Base-by-base conservation (phyloP, 2,888 invertebrate species). In the Branchinecta sandiegonensis region DNA sequence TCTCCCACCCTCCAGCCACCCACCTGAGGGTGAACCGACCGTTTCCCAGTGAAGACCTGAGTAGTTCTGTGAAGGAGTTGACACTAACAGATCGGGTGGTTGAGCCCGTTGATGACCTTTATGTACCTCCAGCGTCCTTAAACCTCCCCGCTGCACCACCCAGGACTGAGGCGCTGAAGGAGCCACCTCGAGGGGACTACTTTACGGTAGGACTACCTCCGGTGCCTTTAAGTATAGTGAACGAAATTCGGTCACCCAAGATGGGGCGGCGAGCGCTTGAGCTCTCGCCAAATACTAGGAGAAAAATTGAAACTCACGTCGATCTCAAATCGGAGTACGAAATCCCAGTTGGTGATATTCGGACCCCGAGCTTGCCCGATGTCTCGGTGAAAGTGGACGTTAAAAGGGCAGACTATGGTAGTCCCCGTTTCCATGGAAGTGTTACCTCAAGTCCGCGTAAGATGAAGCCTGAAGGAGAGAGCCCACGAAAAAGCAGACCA, bases 231-330 rank as follows among this genome's bases (percentile, higher is more conserved):
- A 56, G 56, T 10, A 56, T 56, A 14, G 56, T 56, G 17, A 56
- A 56, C 17, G 56, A 56, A 56, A 56, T 56, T 9, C 79, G 84
- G 8, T 86, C 83, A 66, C 82, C 83, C 12, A 82, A 81, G 76
- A 81, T 81, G 80, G 81, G 81, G 1, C 76, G 81, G 68, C 75
- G 81, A 71, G 80, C 80, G 5, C 74, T 82, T 68, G 82, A 82
- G 71, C 74, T 66, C 67, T 72, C 17, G 47, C 68, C 56, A n/a
- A 56, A 56, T 10, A 56, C 56, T n/a, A 56, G 56, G 17, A 56
- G 56, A 56, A 56, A 56, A 56, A 56, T 56, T 56, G 56, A 56
- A 56, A 17, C 56, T 56, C n/a, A 17, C n/a, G 56, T 56, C 17
- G 56, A 56, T 56, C 17, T 17, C n/a, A 56, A 56, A 56, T 8